A percentile compares a stretch with the other conserved stretches of the same genome.
phyloP scores from a whole-genome alignment of 2,888 invertebrate species.

The Cantharis nigra region DNA sequence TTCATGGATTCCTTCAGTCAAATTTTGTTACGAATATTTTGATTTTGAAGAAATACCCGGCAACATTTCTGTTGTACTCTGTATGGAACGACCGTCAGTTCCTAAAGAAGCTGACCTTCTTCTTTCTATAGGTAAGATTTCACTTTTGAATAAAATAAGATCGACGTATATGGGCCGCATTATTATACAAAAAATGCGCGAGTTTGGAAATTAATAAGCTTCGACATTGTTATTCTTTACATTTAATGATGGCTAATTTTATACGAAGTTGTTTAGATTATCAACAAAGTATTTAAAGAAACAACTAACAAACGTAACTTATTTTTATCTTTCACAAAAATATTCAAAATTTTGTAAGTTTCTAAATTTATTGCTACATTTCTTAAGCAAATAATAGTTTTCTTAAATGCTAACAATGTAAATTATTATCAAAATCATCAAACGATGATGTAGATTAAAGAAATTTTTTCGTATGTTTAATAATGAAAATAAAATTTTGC shows the following conservation, averaged over 20 bases:
- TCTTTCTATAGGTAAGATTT: neutral
- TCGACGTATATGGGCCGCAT: too few relatives aligned
- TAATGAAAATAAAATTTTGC: too few relatives aligned
- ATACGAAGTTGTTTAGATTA: neutral
- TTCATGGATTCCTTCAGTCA: neutral
- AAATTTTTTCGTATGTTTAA: too few relatives aligned
- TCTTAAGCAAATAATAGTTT: too few relatives aligned
- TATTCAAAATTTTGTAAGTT: neutral
- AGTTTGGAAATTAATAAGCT: neutral
- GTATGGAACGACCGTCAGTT: neutral
- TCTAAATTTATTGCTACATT: too few relatives aligned
- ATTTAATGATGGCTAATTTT: neutral
- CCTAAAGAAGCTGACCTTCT: neutral
- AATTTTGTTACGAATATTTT: constrained; percentile 5
- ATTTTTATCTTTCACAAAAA: neutral
- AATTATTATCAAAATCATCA: too few relatives aligned
- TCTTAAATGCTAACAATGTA: too few relatives aligned
- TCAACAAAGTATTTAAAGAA: neutral
- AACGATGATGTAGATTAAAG: too few relatives aligned
- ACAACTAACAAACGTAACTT: neutral
- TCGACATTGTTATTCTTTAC: neutral
- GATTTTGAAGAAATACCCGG: neutral
- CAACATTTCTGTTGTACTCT: neutral
- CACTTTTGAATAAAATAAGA: neutral
- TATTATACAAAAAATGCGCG: neutral